Conservation (phyloP, 2,113 vertebrate genomes). For the Callipepla squamata region DNA sequence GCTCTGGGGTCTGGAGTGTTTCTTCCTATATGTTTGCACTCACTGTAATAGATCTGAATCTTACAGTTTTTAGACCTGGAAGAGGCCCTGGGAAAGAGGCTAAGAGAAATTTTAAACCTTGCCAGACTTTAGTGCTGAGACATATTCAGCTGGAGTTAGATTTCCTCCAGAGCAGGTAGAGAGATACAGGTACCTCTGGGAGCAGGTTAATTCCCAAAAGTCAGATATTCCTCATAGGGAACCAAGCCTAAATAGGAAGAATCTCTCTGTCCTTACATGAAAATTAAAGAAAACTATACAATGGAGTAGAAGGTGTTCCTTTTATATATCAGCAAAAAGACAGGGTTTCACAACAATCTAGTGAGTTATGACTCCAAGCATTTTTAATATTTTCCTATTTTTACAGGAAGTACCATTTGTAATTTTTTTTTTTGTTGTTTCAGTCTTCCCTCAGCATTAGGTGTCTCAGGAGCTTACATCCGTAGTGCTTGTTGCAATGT, state of each 20-base stretch:
- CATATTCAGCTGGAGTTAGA: background rate
- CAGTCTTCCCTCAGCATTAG: background rate
- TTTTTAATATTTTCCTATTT: background rate
- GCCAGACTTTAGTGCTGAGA: background rate
- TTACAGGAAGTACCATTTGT: background rate
- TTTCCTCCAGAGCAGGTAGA: fast-evolving
- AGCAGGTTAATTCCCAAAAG: background rate
- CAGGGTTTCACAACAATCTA: background rate
- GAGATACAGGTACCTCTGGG: background rate
- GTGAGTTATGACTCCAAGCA: background rate
- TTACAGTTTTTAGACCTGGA: background rate
- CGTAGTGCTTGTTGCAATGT: background rate
- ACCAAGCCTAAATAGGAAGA: background rate
- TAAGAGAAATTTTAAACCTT: background rate
- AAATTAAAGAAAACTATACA: background rate
- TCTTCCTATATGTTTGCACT: background rate
- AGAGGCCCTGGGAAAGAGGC: background rate
- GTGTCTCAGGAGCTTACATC: background rate
- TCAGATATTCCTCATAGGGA: background rate
- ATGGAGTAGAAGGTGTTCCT: background rate
- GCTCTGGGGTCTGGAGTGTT: background rate
- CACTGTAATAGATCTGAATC: background rate
- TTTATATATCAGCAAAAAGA: background rate
- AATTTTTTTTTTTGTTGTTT: background rate
- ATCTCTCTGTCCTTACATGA: background rate